phyloP scores from a whole-genome alignment of 2,113 vertebrate genomes.

The Sturnus vulgaris region DNA sequence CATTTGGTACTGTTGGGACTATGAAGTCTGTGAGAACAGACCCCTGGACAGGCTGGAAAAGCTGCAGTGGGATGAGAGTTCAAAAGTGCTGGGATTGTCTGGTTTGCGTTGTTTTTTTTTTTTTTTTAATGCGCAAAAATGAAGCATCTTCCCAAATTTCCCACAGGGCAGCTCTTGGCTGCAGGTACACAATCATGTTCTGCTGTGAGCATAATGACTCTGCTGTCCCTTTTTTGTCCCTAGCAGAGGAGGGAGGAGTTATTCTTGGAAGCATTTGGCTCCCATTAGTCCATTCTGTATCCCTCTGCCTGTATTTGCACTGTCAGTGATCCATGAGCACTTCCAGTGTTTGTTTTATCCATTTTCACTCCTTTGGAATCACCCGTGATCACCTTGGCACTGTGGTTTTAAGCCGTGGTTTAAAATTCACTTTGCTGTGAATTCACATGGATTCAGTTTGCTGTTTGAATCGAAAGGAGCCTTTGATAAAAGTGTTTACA shows the following conservation, averaged over 20 bases:
- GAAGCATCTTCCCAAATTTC: neutral
- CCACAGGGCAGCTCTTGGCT: neutral
- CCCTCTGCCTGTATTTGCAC: neutral
- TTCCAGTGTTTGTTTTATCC: neutral
- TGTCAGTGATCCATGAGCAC: neutral
- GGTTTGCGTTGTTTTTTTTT: neutral
- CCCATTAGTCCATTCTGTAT: rapidly evolving
- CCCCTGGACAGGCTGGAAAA: neutral
- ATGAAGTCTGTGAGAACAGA: neutral
- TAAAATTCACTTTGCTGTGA: neutral
- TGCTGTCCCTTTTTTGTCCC: neutral
- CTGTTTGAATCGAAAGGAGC: neutral
- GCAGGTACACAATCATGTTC: neutral
- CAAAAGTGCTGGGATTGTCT: neutral
- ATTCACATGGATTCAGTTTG: neutral
- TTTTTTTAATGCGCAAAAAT: neutral
- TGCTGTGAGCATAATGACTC: neutral
- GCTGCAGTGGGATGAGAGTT: neutral
- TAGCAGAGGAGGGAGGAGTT: neutral
- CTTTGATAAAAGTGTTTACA: neutral
- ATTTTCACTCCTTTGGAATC: neutral
- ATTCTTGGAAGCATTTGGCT: neutral
- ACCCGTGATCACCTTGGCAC: neutral
- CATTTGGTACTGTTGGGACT: neutral
- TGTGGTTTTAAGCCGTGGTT: neutral